These are phyloP conservation scores for Zenarchopterus dispar DNA, from an alignment of 2,797 vertebrate genomes.

Conservation along the genomic window DNA sequence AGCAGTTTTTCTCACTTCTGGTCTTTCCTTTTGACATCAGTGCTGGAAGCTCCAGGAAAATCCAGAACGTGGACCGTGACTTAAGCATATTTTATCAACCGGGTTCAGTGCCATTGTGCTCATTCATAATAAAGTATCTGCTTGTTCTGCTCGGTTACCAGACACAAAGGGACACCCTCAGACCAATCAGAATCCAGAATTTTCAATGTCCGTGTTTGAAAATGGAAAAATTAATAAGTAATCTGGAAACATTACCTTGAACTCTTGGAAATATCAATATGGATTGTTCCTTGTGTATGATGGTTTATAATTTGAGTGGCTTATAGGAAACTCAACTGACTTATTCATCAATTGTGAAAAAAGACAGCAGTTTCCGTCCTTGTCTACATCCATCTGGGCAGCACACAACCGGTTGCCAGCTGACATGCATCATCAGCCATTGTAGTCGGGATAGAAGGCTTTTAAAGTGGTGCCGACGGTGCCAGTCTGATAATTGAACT, in stretches of 20 bases:
- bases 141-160: neutral
- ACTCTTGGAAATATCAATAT: conserved; percentile 13
- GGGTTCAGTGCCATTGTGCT: too few relatives aligned
- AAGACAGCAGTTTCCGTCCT: conserved; percentile 22
- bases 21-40: too few relatives aligned
- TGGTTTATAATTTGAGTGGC: conserved; percentile 28
- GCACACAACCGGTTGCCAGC: conserved; percentile 43
- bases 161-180: neutral
- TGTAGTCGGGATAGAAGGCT: conserved; percentile 48
- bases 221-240: neutral
- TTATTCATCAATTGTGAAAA: conserved; percentile 28
- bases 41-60: too few relatives aligned
- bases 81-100: too few relatives aligned
- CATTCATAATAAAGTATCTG: neutral
- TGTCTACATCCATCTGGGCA: conserved; percentile 58
- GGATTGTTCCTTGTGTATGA: conserved; percentile 18
- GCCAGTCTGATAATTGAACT: conserved; percentile 69
- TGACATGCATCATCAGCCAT: conserved; percentile 44
- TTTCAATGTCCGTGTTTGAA: conserved; percentile 9
- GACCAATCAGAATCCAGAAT: conserved; percentile 16
- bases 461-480: conserved; percentile 67
- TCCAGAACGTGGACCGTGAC: too few relatives aligned
- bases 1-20: too few relatives aligned
- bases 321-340: conserved; percentile 25
- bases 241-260: conserved; percentile 15